A percentile compares a stretch with the other conserved stretches of the same genome.
Conservation (phyloP, 2,113 vertebrate species). For the Coreoperca whiteheadi region DNA sequence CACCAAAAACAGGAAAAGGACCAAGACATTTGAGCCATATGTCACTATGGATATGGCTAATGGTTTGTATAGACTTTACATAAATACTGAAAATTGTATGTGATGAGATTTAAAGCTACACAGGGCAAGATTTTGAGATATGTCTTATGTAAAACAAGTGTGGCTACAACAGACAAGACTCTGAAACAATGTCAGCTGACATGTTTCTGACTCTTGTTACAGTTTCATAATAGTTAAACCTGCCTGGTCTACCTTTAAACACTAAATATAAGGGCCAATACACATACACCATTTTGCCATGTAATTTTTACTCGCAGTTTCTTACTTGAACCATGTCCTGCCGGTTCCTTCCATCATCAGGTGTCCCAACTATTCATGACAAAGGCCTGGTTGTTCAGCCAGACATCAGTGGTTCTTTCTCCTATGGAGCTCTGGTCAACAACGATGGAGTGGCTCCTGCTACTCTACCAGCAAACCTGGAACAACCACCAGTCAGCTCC, state of each 20-base stretch:
- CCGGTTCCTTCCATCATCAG: constrained; percentile 73
- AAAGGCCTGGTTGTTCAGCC: constrained; percentile 90
- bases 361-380: constrained; percentile 92
- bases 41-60: constrained; percentile 95
- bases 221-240: neutral
- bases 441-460: constrained; percentile 88
- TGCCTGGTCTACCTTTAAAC: neutral
- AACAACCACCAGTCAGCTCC: constrained; percentile 75
- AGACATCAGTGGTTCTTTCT: constrained; percentile 92
- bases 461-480: constrained; percentile 83
- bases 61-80: constrained; percentile 83
- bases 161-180: neutral
- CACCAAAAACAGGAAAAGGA: constrained; percentile 90
- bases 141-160: neutral
- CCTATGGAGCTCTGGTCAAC: constrained; percentile 94
- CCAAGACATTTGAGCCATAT: constrained; percentile 93
- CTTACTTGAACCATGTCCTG: neutral
- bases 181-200: neutral
- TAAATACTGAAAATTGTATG: neutral
- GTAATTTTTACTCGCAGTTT: neutral
- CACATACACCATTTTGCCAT: neutral
- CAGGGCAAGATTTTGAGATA: neutral
- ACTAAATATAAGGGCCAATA: neutral
- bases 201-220: neutral
- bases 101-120: neutral